A percentile compares a stretch with the other conserved stretches of the same genome.
phyloP scores from a whole-genome alignment of 2,113 vertebrate species.

The Stercorarius parasiticus region DNA sequence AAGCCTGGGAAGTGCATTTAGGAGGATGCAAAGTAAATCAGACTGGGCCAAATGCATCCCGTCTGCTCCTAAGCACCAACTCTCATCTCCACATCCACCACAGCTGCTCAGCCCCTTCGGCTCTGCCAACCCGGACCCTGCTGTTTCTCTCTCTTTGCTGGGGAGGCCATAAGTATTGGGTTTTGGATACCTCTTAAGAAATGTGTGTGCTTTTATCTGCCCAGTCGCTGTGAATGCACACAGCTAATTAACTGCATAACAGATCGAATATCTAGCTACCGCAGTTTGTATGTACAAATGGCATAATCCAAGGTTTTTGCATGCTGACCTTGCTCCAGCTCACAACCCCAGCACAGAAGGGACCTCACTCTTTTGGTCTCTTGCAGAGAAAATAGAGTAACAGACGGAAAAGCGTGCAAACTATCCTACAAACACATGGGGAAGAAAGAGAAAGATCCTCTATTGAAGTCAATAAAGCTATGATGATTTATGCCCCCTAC shows the following conservation, averaged over 20 bases:
- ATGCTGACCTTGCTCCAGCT: neutral
- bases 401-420: neutral
- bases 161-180: neutral
- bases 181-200: neutral
- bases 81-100: neutral
- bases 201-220: neutral
- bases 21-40: neutral
- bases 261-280: neutral
- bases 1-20: conserved; percentile 9
- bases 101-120: neutral
- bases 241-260: neutral
- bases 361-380: neutral
- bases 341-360: neutral
- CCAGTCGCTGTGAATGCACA: neutral
- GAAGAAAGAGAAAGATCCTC: neutral
- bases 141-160: neutral
- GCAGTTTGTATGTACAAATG: neutral
- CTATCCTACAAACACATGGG: accelerated
- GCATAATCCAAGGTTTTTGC: neutral
- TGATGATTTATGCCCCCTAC: neutral
- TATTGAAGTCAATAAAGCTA: neutral
- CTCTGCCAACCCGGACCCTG: neutral
- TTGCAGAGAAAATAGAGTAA: neutral
- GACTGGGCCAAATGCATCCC: neutral
- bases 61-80: neutral